A percentile compares a stretch with the other conserved stretches of the same genome.
These are phyloP conservation scores for Eurypyga helias DNA, from an alignment of 2,113 vertebrate species.

Conservation along the genomic window DNA sequence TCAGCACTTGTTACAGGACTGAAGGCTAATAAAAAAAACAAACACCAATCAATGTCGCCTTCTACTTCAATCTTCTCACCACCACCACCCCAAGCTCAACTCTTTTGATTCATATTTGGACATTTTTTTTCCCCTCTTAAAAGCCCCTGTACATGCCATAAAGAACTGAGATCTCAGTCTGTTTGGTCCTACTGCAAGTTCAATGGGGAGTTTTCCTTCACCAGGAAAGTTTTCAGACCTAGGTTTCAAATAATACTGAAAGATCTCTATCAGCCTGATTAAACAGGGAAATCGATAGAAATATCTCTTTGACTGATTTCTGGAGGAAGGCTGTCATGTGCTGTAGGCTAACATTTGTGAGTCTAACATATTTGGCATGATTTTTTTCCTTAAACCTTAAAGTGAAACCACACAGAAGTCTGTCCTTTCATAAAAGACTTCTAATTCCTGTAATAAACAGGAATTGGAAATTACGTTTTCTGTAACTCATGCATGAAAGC, in stretches of 20 bases:
- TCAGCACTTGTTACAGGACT: not conserved
- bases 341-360: not conserved
- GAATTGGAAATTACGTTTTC: not conserved
- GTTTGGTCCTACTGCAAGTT: not conserved
- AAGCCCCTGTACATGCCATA: not conserved
- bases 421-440: not conserved
- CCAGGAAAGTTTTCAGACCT: not conserved
- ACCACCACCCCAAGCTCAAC: not conserved
- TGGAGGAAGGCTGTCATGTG: not conserved
- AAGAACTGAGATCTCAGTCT: not conserved
- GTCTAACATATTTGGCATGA: not conserved
- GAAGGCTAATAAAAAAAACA: not conserved
- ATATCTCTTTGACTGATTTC: not conserved
- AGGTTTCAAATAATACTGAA: not conserved
- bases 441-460: not conserved
- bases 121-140: not conserved
- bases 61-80: not conserved
- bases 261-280: not conserved
- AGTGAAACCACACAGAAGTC: not conserved
- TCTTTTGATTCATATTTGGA: not conserved
- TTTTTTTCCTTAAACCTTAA: not conserved
- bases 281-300: not conserved
- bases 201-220: not conserved
- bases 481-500: not conserved
- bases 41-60: not conserved